phyloP scores from a whole-genome alignment of 2,888 invertebrate species.

The Drosophila planitibia region DNA sequence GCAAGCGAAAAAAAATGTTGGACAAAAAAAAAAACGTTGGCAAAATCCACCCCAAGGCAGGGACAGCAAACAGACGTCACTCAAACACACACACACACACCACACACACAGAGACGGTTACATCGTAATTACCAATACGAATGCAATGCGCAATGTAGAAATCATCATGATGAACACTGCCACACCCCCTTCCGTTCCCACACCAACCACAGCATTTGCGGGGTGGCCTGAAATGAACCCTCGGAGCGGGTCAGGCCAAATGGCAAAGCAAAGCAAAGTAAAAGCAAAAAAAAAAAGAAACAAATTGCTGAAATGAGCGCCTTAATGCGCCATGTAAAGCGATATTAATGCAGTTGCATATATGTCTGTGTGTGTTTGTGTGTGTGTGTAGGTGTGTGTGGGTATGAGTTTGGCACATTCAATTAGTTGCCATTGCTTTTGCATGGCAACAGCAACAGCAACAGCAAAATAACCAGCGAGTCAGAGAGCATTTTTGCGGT shows the following conservation, averaged over 20 bases:
- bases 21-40: constrained; percentile 54
- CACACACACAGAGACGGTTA: constrained; percentile 19
- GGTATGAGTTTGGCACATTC: constrained; percentile 66
- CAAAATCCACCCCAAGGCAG: constrained; percentile 72
- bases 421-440: constrained; percentile 76
- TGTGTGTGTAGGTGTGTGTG: constrained; percentile 5
- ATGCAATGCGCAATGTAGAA: constrained; percentile 62
- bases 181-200: constrained; percentile 6
- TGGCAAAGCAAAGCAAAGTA: constrained; percentile 11
- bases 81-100: constrained; percentile 44
- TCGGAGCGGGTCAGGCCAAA: constrained; percentile 38
- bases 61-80: constrained; percentile 75
- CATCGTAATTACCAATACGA: constrained; percentile 75
- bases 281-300: constrained; percentile 12
- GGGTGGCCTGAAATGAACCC: constrained; percentile 40
- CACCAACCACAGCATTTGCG: constrained; percentile 11
- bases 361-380: neutral
- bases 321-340: constrained; percentile 72
- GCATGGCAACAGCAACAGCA: constrained; percentile 59
- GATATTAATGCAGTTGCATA: constrained; percentile 53
- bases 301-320: constrained; percentile 63
- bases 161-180: constrained; percentile 51
- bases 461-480: constrained; percentile 39
- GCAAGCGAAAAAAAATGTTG: constrained; percentile 44
- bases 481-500: constrained; percentile 68